Evolutionary conservation across 1,140 invertebrate genomes (phyloP), one percentile per base, ranked within the genome.

Genomic region (Drosophila elegans): DNA sequence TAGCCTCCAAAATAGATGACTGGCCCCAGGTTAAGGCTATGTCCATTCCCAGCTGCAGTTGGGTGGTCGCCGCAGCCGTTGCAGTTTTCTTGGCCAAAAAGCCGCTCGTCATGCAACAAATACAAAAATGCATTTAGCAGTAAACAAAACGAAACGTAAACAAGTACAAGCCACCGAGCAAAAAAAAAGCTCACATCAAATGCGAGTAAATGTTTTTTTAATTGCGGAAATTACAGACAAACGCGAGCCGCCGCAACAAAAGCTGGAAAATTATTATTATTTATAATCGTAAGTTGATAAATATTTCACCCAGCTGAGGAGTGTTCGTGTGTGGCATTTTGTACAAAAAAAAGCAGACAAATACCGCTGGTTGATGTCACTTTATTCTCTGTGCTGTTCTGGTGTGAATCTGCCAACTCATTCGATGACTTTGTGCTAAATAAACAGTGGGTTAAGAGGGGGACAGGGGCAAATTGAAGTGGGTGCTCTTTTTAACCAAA

Each of bases 191-290:
- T 51, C 61, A 77, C 67, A 90, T 74, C 76, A 90, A 90, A 90
- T 54, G 69, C 76, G 79, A 90, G 74, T 89, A 91, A 91, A 91
- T 91, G 89, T 78, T 91, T 91, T 91, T 91, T 89, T 91, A 91
- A 91, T 91, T 91, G 89, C 90, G 89, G 90, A 91, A 91, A 91
- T 91, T 91, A 91, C 79, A 74, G 72, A 63, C 69, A 88, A 79
- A 88, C 83, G 82, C 75, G 64, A 59, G 79, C 80, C 80, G 80
- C 72, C 76, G 55, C 78, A 75, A 75, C 69, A 81, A 86, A 85
- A 78, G 82, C 69, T 78, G 78, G 67, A 74, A 90, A 90, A 90
- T 91, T 80, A 88, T 88, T 85, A 88, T 85, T 85, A 83, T 91
- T 91, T 90, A 90, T 91, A 81, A 67, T 81, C 82, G 71, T 63